Conservation (phyloP, 2,888 invertebrate species). For the Flabesymbios commensalis region DNA sequence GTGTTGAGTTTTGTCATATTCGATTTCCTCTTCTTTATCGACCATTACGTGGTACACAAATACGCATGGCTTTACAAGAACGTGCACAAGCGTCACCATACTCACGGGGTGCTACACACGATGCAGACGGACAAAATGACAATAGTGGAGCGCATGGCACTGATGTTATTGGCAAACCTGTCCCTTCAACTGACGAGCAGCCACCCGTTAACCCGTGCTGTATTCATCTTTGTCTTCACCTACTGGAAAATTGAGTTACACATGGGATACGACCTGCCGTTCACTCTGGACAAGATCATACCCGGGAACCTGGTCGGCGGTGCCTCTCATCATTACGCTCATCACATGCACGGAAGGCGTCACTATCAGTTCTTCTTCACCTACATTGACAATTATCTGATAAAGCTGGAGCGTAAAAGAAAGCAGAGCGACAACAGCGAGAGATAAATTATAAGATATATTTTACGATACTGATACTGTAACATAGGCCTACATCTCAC, state of each 20-base stretch:
- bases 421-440: too few species aligned
- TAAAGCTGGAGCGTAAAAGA: too few species aligned
- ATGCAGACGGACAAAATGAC: constrained; percentile 51
- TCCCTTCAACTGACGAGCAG: constrained; percentile 37
- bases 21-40: constrained; percentile 46
- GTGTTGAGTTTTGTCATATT: constrained; percentile 42
- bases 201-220: constrained; percentile 49
- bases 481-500: too few species aligned
- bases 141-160: constrained; percentile 40
- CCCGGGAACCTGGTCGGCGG: constrained; percentile 46
- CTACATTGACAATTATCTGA: constrained; percentile 44
- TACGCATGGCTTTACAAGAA: constrained; percentile 43
- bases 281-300: constrained; percentile 43
- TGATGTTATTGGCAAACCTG: constrained; percentile 48
- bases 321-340: constrained; percentile 43
- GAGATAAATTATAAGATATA: too few species aligned
- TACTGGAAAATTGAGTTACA: constrained; percentile 48
- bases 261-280: constrained; percentile 50
- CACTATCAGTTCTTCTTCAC: constrained; percentile 51
- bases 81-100: constrained; percentile 49
- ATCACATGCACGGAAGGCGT: constrained; percentile 44
- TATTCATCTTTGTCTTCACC: constrained; percentile 48
- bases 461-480: too few species aligned
- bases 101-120: constrained; percentile 43
- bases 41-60: constrained; percentile 45